Evolutionary conservation across 1,140 invertebrate species (phyloP).

Genomic region (Drosophila insularis): DNA sequence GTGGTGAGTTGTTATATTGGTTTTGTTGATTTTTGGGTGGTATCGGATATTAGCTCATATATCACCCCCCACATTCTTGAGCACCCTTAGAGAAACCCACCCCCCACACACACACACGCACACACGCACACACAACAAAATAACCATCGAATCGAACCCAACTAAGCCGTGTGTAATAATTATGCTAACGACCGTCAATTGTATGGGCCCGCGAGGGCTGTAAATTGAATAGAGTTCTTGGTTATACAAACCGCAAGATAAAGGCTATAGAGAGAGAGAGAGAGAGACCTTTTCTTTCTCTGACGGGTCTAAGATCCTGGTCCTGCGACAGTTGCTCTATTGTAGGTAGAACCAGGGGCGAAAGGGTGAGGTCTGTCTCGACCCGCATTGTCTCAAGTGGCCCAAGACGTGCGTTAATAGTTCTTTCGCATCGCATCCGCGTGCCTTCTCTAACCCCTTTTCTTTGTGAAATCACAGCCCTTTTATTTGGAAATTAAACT

Average conservation of each 20-base stretch:
- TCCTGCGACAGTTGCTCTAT: slow-evolving; percentile 3
- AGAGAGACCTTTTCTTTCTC: background rate
- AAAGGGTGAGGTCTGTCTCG: background rate
- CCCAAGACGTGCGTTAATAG: slow-evolving; percentile 54
- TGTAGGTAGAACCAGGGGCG: background rate
- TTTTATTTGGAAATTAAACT: slow-evolving; percentile 79
- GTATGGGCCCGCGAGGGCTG: slow-evolving; percentile 43
- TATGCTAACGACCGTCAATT: slow-evolving; percentile 81
- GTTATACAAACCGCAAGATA: slow-evolving; percentile 54
- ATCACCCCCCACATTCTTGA: slow-evolving; percentile 11
- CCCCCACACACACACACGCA: background rate
- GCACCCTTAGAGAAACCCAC: slow-evolving; percentile 16
- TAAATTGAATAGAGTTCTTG: slow-evolving; percentile 56
- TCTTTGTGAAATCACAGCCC: slow-evolving; percentile 56
- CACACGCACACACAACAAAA: background rate
- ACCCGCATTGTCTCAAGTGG: slow-evolving; percentile 27
- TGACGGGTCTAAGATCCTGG: background rate
- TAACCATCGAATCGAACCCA: slow-evolving; percentile 20
- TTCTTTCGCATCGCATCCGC: slow-evolving; percentile 31
- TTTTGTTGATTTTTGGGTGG: slow-evolving; percentile 12
- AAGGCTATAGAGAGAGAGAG: slow-evolving; percentile 13
- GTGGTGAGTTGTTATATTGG: slow-evolving; percentile 20
- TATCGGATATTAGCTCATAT: slow-evolving; percentile 23
- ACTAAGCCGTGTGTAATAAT: slow-evolving; percentile 75
- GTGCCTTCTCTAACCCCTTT: slow-evolving; percentile 30